These are phyloP conservation scores for Aphelenchoides bicaudatus DNA, from an alignment of 2,888 invertebrate genomes.

Conservation along the genomic window DNA sequence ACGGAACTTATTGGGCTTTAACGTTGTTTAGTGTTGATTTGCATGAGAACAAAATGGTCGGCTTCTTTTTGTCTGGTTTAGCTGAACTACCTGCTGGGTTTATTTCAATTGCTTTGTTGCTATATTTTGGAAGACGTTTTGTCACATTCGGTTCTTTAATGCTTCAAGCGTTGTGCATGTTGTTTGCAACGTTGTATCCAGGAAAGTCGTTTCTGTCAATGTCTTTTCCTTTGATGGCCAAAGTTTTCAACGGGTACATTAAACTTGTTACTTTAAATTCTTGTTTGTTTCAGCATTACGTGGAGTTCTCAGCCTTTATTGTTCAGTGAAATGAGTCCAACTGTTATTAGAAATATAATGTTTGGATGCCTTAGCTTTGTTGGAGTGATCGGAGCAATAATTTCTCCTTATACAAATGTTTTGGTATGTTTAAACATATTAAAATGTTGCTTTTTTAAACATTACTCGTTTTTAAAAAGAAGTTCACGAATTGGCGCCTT, in stretches of 20 bases:
- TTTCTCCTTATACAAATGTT: slow-evolving; percentile 52
- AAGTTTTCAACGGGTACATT: slow-evolving; percentile 49
- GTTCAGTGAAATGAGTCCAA: slow-evolving; percentile 47
- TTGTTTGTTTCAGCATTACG: too few species aligned
- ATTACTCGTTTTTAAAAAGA: slow-evolving; percentile 33
- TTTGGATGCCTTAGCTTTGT: slow-evolving; percentile 47
- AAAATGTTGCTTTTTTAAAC: neutral
- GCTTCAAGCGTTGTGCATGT: slow-evolving; percentile 33
- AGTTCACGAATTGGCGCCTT: slow-evolving; percentile 43
- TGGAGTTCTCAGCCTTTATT: slow-evolving; percentile 54
- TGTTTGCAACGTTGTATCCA: slow-evolving; percentile 37
- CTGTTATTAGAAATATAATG: slow-evolving; percentile 49
- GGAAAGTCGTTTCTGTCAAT: slow-evolving; percentile 33
- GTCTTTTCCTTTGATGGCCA: slow-evolving; percentile 49
- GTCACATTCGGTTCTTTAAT: slow-evolving; percentile 34
- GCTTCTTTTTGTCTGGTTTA: slow-evolving; percentile 57
- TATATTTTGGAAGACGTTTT: slow-evolving; percentile 35
- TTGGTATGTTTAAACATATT: slow-evolving; percentile 37
- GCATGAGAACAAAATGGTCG: slow-evolving; percentile 52
- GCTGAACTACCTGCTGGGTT: slow-evolving; percentile 55
- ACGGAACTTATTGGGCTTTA: slow-evolving; percentile 57
- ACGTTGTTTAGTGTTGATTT: slow-evolving; percentile 55
- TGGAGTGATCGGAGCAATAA: slow-evolving; percentile 53
- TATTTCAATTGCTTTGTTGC: slow-evolving; percentile 30
- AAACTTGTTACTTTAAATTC: too few species aligned